phyloP scores from a whole-genome alignment of 2,113 vertebrate genomes.

The Rhombomys opimus region DNA sequence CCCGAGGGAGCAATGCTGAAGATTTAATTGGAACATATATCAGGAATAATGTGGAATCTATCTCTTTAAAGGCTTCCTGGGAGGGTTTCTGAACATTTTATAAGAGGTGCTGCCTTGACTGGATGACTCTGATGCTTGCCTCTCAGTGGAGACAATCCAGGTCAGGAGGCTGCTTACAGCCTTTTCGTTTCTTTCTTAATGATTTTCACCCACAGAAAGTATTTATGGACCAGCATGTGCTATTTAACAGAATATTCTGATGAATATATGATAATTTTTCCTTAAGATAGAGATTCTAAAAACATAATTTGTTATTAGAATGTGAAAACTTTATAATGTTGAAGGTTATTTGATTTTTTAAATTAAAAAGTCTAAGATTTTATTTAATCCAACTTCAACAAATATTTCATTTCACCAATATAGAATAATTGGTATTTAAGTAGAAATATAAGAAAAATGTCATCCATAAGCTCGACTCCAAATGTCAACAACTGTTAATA shows the following conservation, averaged over 20 bases:
- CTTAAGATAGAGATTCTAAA: neutral
- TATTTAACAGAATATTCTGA: constrained; percentile 23
- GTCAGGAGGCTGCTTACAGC: neutral
- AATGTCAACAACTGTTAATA: constrained; percentile 17
- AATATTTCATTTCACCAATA: neutral
- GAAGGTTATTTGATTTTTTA: constrained; percentile 30
- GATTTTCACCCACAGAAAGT: neutral
- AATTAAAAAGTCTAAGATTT: constrained; percentile 25
- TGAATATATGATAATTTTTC: neutral
- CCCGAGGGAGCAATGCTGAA: neutral
- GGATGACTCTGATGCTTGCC: constrained; percentile 5
- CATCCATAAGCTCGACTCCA: neutral
- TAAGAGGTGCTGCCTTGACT: constrained; percentile 42
- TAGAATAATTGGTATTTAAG: neutral
- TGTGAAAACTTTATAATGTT: constrained; percentile 20
- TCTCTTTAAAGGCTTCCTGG: constrained; percentile 15
- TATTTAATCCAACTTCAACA: constrained; percentile 27
- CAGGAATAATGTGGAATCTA: constrained; percentile 40
- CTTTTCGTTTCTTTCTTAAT: neutral
- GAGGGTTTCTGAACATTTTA: constrained; percentile 30
- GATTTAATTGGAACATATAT: constrained; percentile 54
- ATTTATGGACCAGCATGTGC: neutral
- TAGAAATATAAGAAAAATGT: neutral
- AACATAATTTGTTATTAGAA: neutral
- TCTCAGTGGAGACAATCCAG: neutral